Evolutionary conservation across 2,888 invertebrate genomes (phyloP), one percentile per base, ranked within the genome.

Genomic region (Carcina quercana): DNA sequence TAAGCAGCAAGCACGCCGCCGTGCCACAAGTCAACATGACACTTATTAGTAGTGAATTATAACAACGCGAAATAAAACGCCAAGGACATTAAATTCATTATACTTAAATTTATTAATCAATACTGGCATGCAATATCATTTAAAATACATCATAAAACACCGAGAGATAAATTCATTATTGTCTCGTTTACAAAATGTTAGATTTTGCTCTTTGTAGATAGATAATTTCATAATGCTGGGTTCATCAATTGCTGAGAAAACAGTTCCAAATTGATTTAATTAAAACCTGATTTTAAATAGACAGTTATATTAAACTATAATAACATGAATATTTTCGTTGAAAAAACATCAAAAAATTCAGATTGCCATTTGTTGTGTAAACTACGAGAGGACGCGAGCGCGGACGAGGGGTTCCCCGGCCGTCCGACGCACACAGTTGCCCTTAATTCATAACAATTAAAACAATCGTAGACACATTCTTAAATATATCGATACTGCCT

Each of bases 31-130:
- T n/a, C n/a, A 25, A 31, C 30, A 41, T 34, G 41, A 19, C 25
- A 40, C 36, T 38, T 43, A 22, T 34, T 12, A 46, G 39, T 38
- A 15, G 35, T 13, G 49, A 37, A 36, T 34, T 14, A 27, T 27
- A 25, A n/a, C 10, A 24, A 24, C 6, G 26, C 26, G 24, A 70
- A 82, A 80, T 78, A 47, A 82, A 82, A 82, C 76, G 57, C 42
- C 59, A 55, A 43, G 43, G 45, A 59, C 45, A 53, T 55, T 69
- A 69, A 73, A 78, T n/a, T 57, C 62, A 74, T 79, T 82, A 72
- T 76, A 82, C 82, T 82, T 82, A 82, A 82, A 82, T 82, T 82
- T 82, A 82, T 79, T 82, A 67, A 65, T 72, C 68, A 67, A 71
- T 73, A 73, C 67, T 70, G 66, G 68, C 79, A 73, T 79, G 76